phyloP scores from a whole-genome alignment of 2,888 invertebrate species.

The Dryobota labecula region DNA sequence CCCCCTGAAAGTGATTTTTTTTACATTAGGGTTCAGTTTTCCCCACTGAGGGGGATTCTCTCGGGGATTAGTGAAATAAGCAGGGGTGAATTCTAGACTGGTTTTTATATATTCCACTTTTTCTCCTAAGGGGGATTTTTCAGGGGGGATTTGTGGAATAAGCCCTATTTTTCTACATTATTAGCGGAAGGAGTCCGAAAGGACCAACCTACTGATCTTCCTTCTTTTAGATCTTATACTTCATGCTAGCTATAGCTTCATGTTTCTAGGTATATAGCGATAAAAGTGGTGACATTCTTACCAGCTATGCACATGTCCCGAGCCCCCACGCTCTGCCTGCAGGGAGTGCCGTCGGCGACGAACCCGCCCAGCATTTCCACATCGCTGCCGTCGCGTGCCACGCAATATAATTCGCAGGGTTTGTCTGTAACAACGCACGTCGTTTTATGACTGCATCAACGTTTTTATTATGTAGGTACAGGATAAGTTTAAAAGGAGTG shows the following conservation, averaged over 20 bases:
- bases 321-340: slow-evolving; percentile 93
- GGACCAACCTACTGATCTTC: background rate
- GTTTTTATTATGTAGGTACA: background rate
- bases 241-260: no score
- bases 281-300: slow-evolving; percentile 65
- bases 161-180: background rate
- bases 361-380: slow-evolving; percentile 93
- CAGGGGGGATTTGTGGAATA: no score
- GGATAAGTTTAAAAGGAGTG: no score
- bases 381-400: slow-evolving; percentile 93
- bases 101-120: no score
- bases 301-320: slow-evolving; percentile 95
- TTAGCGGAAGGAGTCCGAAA: background rate
- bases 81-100: no score
- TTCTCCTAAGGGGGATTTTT: no score
- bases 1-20: no score
- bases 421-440: slow-evolving; percentile 88
- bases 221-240: background rate
- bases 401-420: slow-evolving; percentile 95
- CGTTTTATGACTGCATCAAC: slow-evolving; percentile 2
- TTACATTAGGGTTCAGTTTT: no score
- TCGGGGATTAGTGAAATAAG: no score
- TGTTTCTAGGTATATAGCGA: background rate
- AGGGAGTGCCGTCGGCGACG: slow-evolving; percentile 96
- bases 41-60: no score